Evolutionary conservation across 2,113 vertebrate species (phyloP), one percentile per base, ranked within the genome.

Genomic region (Psephotus haematonotus): DNA sequence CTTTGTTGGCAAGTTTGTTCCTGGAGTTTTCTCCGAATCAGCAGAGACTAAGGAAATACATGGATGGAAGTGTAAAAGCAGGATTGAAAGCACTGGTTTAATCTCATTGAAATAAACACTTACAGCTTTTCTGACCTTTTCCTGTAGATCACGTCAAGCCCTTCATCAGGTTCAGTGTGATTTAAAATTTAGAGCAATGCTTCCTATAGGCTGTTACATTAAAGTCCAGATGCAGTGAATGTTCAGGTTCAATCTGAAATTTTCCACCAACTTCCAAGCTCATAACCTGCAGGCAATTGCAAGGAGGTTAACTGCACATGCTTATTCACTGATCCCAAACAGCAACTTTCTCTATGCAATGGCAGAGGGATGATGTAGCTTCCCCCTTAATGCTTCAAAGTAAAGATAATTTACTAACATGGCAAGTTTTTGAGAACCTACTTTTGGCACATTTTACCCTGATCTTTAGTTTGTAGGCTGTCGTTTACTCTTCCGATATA

Each of bases 61-160:
- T 11, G 80, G 83, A 87, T 28, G 37, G 27, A 95, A 94, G 17
- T 57, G 18, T 75, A 90, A 94, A 97, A 93, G 52, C 49, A 81
- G 43, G 35, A 77, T 80, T 33, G 75, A 97, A 97, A 96, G 35
- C 67, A 79, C 39, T 91, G 23, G 5, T 92, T 93, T 93, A 93
- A 94, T 88, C 82, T 94, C 49, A 70, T 79, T 78, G 72, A 96
- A 96, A 97, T 94, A 97, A 97, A 95, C 80, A 93, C 94, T 97
- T 94, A 97, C 91, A 96, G 80, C 75, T 96, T 98, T 97, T 95
- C 71, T 98, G 97, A 98, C 97, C 98, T 98, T 98, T 97, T 95
- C 46, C 31, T 96, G 96, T 97, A 97, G 97, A 91, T 94, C 72
- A 50, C 31, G 90, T 97, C 71, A 96, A 97, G 76, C 43, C 94